A percentile compares a stretch with the other conserved stretches of the same genome.
These are phyloP conservation scores for Bovichtus diacanthus DNA, from an alignment of 2,797 vertebrate species.

Conservation along the genomic window DNA sequence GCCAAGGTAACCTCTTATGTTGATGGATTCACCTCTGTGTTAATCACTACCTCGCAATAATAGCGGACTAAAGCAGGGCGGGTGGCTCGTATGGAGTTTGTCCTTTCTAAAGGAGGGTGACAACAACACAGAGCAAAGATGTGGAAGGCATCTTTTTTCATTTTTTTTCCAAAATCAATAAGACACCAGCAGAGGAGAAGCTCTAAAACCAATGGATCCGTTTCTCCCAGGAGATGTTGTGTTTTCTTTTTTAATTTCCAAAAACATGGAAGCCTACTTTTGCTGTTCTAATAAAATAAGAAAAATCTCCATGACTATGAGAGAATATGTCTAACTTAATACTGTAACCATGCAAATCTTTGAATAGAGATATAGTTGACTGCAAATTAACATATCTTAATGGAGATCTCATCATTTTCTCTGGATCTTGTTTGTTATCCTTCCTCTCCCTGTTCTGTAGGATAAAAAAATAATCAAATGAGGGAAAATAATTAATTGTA, in stretches of 20 bases:
- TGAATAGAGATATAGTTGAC: not conserved
- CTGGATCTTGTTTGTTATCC: not conserved
- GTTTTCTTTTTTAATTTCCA: constrained; percentile 39
- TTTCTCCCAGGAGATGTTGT: constrained; percentile 44
- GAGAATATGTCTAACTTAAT: not conserved
- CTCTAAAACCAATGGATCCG: constrained; percentile 62
- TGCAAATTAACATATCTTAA: constrained; percentile 2
- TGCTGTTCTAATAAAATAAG: not conserved
- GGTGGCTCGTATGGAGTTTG: constrained; percentile 1
- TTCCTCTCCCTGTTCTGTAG: not conserved
- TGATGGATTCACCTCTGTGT: constrained; percentile 81
- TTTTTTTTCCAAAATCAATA: constrained; percentile 71
- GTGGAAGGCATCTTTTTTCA: constrained; percentile 50
- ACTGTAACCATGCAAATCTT: constrained; percentile 12
- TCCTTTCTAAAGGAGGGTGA: constrained; percentile 32
- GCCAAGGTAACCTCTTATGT: constrained; percentile 80
- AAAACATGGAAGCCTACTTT: constrained; percentile 19
- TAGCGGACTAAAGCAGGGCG: constrained; percentile 11
- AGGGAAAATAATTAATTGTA: constrained; percentile 4
- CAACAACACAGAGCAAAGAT: constrained; percentile 33
- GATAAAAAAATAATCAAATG: not conserved
- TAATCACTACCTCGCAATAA: constrained; percentile 74
- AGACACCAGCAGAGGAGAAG: constrained; percentile 49
- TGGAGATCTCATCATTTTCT: not conserved
- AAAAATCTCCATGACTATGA: not conserved